Evolutionary conservation across 2,797 vertebrate genomes (phyloP).

Genomic region (Epinephelus coioides): DNA sequence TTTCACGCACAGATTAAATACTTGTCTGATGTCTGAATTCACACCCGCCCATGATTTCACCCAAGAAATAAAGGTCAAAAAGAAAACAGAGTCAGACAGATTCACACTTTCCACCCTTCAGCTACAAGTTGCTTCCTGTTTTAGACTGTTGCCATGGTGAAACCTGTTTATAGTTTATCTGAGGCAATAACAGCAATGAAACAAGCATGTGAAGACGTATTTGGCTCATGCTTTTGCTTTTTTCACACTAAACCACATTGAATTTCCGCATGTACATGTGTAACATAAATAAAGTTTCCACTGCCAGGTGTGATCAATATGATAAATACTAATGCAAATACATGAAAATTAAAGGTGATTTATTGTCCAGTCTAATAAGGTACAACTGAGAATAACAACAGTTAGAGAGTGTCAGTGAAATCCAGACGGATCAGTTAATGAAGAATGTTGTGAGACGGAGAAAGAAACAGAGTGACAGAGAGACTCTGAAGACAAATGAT

Average conservation of each 20-base stretch:
- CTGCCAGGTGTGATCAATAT: neutral
- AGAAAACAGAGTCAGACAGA: neutral
- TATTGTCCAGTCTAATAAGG: neutral
- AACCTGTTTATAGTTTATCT: conserved; percentile 29
- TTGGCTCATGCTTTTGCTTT: neutral
- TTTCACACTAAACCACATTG: neutral
- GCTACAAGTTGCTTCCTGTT: conserved; percentile 68
- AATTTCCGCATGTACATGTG: neutral
- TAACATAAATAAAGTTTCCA: neutral
- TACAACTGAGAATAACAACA: conserved; percentile 9
- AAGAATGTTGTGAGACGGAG: neutral
- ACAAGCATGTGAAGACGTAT: neutral
- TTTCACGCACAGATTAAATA: neutral
- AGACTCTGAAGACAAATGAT: conserved; percentile 43
- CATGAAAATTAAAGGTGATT: neutral
- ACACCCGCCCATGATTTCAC: neutral
- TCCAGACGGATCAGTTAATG: neutral
- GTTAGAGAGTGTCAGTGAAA: neutral
- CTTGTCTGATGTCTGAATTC: neutral
- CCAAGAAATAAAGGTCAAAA: neutral
- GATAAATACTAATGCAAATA: neutral
- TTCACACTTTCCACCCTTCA: conserved; percentile 23
- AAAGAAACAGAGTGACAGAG: conserved; percentile 16
- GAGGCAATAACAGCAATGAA: conserved; percentile 7
- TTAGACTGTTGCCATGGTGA: conserved; percentile 56